Evolutionary conservation across 2,888 invertebrate genomes (phyloP), one percentile per base, ranked within the genome.

Genomic region (Drosophila sordidapex): DNA sequence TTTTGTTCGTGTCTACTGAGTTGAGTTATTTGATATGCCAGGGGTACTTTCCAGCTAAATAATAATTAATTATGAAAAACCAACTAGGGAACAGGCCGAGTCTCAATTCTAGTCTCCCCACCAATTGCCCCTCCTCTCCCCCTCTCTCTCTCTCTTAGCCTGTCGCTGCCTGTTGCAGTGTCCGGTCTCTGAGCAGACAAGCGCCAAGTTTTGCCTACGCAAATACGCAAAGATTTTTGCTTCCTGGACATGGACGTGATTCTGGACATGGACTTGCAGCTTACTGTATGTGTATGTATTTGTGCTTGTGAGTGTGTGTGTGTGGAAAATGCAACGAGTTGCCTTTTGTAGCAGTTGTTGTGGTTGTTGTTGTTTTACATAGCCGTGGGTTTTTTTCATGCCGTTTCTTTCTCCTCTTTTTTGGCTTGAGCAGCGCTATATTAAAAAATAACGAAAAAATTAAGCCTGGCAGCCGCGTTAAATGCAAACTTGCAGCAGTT

Each of bases 381-480:
- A 74, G 85, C 90, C 90, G 90, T 90, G 85, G 85, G 85, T 85
- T 85, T 85, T 85, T 82, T 82, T 74, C 79, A 70, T 71, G 76
- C 68, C 66, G 64, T 67, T 64, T 73, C 58, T 64, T 11, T 53
- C 56, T 53, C 60, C 81, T 73, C 66, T 74, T 82, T 77, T 69
- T 57, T 21, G n/a, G 70, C 56, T 59, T 61, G 71, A 59, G 65
- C 72, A 65, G 69, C 82, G 85, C 71, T 69, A 87, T 84, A 84
- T 89, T 87, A 89, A 88, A 90, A 89, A 76, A 81, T 58, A 76
- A 76, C 62, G 53, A 66, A 74, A 83, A 87, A 90, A 87, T 90
- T 89, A 90, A 87, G 87, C 87, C 90, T 87, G 89, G 90, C 90
- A 87, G 89, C 90, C 89, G 89, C 90, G 87, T 80, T 87, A 90